These are phyloP conservation scores for Ispidina lecontei DNA, from an alignment of 2,797 vertebrate genomes.

Conservation along the genomic window DNA sequence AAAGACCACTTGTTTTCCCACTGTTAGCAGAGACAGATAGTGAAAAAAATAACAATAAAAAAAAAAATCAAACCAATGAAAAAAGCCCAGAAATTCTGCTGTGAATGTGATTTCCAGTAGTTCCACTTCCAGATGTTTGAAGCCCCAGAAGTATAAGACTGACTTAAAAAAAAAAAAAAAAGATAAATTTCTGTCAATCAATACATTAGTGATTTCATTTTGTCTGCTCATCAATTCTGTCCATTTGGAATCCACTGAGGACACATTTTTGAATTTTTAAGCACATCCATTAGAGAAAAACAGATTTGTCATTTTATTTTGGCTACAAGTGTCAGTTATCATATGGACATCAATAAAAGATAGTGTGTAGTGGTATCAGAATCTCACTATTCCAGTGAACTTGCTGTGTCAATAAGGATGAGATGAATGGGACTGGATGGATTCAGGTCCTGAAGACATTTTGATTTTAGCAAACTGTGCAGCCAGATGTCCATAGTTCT, in stretches of 20 bases:
- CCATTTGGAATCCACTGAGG: background rate
- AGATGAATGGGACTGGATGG: background rate
- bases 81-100: too few relatives aligned
- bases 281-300: background rate
- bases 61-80: too few relatives aligned
- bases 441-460: background rate
- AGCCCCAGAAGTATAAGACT: background rate
- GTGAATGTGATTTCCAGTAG: background rate
- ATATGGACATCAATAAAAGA: fast-evolving
- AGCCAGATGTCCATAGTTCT: background rate
- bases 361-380: background rate
- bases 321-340: background rate
- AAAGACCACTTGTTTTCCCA: too few relatives aligned
- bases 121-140: background rate
- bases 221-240: background rate
- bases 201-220: background rate
- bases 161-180: background rate
- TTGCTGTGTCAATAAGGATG: background rate
- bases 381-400: background rate
- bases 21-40: too few relatives aligned
- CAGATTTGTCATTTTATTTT: background rate
- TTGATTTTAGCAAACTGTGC: background rate
- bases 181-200: background rate
- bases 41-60: too few relatives aligned
- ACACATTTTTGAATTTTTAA: background rate